Percentiles rank a stretch among this genome's conserved stretches.
Conservation (phyloP, 2,113 vertebrate genomes). For the Neodon shergylaensis region DNA sequence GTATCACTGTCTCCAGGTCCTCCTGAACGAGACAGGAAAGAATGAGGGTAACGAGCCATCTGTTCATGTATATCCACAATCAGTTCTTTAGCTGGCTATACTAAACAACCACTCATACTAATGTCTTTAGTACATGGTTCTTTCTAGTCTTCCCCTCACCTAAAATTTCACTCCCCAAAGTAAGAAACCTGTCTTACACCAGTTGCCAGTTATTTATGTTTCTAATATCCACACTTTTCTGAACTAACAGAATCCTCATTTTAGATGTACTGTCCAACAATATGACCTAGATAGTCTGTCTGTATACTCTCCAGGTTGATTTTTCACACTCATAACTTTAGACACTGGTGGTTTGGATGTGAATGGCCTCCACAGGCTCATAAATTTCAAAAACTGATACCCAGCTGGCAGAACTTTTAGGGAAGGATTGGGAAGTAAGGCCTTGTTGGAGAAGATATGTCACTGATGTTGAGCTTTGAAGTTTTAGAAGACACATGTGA, state of each 20-base stretch:
- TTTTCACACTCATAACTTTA: too few relatives aligned
- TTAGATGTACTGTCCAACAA: neutral
- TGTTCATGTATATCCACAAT: neutral
- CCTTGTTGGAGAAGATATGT: neutral
- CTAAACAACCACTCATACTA: neutral
- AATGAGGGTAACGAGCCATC: neutral
- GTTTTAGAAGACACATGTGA: neutral
- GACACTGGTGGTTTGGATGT: too few relatives aligned
- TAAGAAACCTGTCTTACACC: neutral
- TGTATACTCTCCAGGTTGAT: neutral
- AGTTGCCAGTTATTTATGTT: neutral
- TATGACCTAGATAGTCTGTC: constrained; percentile 19
- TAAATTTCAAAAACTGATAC: neutral
- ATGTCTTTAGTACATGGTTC: constrained; percentile 12
- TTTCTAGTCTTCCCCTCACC: neutral
- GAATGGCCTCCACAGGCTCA: neutral
- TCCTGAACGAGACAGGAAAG: neutral
- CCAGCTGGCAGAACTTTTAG: neutral
- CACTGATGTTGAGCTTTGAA: neutral
- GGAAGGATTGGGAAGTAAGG: neutral
- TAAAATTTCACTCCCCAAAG: neutral
- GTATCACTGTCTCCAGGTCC: neutral
- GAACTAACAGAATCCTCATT: constrained; percentile 36
- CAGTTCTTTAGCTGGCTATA: neutral
- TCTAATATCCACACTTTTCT: neutral